These are phyloP conservation scores for Oscheius sp. DNA, from an alignment of 2,888 invertebrate genomes.

Conservation along the genomic window DNA sequence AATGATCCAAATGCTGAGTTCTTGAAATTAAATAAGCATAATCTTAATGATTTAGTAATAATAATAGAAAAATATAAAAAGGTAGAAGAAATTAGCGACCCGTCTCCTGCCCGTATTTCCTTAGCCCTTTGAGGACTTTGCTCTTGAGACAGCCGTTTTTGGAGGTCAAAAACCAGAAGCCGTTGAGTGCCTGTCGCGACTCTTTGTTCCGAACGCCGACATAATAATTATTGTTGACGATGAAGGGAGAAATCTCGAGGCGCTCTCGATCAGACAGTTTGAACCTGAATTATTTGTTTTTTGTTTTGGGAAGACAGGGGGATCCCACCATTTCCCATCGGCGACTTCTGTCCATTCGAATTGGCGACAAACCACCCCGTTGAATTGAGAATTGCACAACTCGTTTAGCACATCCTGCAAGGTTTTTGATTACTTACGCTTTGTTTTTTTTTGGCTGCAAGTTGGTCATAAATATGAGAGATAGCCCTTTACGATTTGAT, in stretches of 20 bases:
- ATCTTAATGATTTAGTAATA: no score
- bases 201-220: conserved; percentile 62
- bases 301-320: background rate
- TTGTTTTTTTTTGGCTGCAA: background rate
- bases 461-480: no score
- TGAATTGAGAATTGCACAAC: conserved; percentile 54
- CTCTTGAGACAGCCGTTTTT: conserved; percentile 38
- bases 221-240: conserved; percentile 68
- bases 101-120: conserved; percentile 21
- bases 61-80: background rate
- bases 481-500: no score
- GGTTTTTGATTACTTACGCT: no score
- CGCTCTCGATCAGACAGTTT: conserved; percentile 55
- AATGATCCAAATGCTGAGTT: no score
- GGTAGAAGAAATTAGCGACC: background rate
- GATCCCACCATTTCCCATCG: conserved; percentile 63
- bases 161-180: conserved; percentile 58
- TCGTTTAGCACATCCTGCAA: conserved; percentile 64
- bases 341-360: conserved; percentile 63
- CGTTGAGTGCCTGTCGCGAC: conserved; percentile 61
- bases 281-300: conserved; percentile 37
- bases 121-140: conserved; percentile 35
- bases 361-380: conserved; percentile 58
- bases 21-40: no score
- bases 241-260: conserved; percentile 41